These are phyloP conservation scores for Hypsopygia costalis DNA, from an alignment of 2,888 invertebrate genomes.

Conservation along the genomic window DNA sequence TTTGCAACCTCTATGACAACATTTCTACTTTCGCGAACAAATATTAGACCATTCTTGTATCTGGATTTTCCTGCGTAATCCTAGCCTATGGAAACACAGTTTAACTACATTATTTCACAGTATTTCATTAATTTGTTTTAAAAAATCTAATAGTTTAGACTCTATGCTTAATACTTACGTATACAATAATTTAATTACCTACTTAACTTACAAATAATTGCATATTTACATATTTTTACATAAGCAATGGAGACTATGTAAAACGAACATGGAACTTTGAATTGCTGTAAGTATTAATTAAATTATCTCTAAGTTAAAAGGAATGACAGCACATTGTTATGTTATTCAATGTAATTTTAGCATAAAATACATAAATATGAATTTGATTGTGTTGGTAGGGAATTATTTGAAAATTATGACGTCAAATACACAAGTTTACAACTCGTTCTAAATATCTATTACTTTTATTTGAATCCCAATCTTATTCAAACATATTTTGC, in stretches of 20 bases:
- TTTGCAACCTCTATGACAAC: too few relatives aligned
- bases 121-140: slow-evolving; percentile 26
- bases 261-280: not conserved
- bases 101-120: slow-evolving; percentile 9
- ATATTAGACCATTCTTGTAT: too few relatives aligned
- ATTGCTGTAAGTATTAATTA: not conserved
- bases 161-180: slow-evolving; percentile 35
- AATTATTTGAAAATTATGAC: too few relatives aligned
- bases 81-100: not conserved
- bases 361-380: too few relatives aligned
- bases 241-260: not conserved
- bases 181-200: slow-evolving; percentile 47
- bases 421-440: too few relatives aligned
- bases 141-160: slow-evolving; percentile 44
- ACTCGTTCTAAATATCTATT: too few relatives aligned
- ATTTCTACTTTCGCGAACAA: too few relatives aligned
- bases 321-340: too few relatives aligned
- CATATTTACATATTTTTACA: slow-evolving; percentile 6
- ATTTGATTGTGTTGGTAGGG: too few relatives aligned
- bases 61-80: not conserved
- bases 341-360: too few relatives aligned
- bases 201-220: slow-evolving; percentile 1
- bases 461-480: too few relatives aligned
- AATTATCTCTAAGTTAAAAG: not conserved
- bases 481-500: too few relatives aligned